A percentile compares a stretch with the other conserved stretches of the same genome.
Evolutionary conservation across 2,113 vertebrate genomes (phyloP).

Genomic region (Recurvirostra avosetta): DNA sequence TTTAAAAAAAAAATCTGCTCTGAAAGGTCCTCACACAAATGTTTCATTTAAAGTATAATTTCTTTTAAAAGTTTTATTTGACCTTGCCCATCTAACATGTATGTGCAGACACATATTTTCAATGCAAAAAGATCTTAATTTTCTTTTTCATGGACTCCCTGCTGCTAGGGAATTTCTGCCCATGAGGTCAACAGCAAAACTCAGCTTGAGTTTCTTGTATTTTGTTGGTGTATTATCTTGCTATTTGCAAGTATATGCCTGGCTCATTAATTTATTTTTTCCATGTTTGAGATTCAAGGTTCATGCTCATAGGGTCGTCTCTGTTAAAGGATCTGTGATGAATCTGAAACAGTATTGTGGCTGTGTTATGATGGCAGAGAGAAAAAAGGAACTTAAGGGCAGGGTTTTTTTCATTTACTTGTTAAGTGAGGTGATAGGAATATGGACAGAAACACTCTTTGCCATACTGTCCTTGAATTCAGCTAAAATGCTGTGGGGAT

Average conservation of each 20-base stretch:
- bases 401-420: background rate
- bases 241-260: background rate
- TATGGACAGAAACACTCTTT: background rate
- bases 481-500: background rate
- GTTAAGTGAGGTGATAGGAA: background rate
- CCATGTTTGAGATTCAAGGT: background rate
- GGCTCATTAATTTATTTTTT: background rate
- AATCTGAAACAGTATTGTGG: background rate
- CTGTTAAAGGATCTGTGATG: background rate
- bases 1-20: background rate
- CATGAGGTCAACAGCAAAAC: background rate
- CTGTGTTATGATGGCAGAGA: background rate
- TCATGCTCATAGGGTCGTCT: background rate
- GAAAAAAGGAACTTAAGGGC: background rate
- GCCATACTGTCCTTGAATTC: background rate
- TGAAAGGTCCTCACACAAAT: background rate
- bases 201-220: background rate
- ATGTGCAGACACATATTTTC: background rate
- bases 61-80: background rate
- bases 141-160: background rate
- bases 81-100: background rate
- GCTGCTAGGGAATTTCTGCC: background rate
- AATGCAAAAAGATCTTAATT: rapidly evolving
- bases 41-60: background rate
- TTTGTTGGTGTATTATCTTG: background rate